Evolutionary conservation across 2,113 vertebrate genomes (phyloP), one percentile per base, ranked within the genome.

Genomic region (Podarcis raffonei): DNA sequence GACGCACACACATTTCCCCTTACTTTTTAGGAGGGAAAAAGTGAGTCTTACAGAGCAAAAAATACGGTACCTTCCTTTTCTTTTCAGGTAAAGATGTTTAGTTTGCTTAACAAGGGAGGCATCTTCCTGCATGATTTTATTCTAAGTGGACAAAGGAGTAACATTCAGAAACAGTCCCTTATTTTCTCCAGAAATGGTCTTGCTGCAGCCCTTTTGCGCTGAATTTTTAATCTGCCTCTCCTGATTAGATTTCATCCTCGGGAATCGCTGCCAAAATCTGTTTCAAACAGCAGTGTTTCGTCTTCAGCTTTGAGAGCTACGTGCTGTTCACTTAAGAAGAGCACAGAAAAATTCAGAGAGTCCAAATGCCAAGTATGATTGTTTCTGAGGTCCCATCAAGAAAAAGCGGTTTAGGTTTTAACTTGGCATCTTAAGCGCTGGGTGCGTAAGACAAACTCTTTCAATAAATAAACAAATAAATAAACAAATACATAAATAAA

Each of bases 191-290:
- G 92, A 95, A 93, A 85, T 81, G 94, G 92, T 85, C 75, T 59
- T 85, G 75, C 90, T 91, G 74, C 92, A 72, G 93, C 93, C 88
- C 53, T 86, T 53, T 93, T 94, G 89, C 90, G 68, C 87, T 89
- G 89, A 90, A 93, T 94, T 92, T 92, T 90, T 95, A 93, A 93
- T 94, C 90, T 95, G 93, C 92, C 91, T 94, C 75, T 89, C 90
- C 82, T 89, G 90, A 95, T 95, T 94, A 94, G 90, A 83, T 95
- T 53, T 95, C 92, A 93, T 92, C 89, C 88, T 89, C 90, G 86
- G 87, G 90, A 92, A 92, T 91, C 87, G 84, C 89, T 93, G 93
- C 95, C 95, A 95, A 95, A 94, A 92, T 93, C 89, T 94, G 85
- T 94, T 93, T 93, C 92, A 94, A 0, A 0, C 90, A 92, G 92